phyloP scores from a whole-genome alignment of 2,888 invertebrate genomes.

The Hirtodrosophila alboralis region DNA sequence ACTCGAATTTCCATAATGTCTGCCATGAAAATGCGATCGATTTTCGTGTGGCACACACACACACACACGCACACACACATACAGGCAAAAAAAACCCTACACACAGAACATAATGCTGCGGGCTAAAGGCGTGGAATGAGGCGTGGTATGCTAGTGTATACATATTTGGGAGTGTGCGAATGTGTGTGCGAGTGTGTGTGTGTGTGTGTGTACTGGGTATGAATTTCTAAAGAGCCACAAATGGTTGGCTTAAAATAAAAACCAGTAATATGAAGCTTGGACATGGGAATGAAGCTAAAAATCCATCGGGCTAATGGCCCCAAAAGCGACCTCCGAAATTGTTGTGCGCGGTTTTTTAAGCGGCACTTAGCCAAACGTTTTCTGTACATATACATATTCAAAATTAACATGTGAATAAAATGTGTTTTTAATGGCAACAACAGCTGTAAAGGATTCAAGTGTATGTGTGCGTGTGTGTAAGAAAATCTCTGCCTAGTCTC shows the following conservation, averaged over 20 bases:
- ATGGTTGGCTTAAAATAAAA: slow-evolving; percentile 55
- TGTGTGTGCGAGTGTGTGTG: slow-evolving; percentile 2
- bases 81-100: slow-evolving; percentile 32
- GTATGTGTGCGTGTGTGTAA: slow-evolving; percentile 15
- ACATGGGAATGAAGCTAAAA: slow-evolving; percentile 21
- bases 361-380: slow-evolving; percentile 47
- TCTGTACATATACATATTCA: too few species aligned
- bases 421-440: slow-evolving; percentile 66
- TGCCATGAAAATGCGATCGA: slow-evolving; percentile 81
- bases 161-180: too few species aligned
- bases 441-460: slow-evolving; percentile 31
- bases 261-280: slow-evolving; percentile 56
- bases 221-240: slow-evolving; percentile 60
- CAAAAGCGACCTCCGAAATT: slow-evolving; percentile 37
- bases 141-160: too few species aligned
- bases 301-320: slow-evolving; percentile 51
- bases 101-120: slow-evolving; percentile 62
- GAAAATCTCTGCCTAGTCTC: slow-evolving; percentile 28
- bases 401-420: slow-evolving; percentile 55
- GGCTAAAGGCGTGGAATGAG: slow-evolving; percentile 32
- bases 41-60: slow-evolving; percentile 54
- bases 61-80: too few species aligned
- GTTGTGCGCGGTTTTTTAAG: slow-evolving; percentile 49
- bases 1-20: slow-evolving; percentile 81
- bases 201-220: slow-evolving; percentile 39